phyloP scores from a whole-genome alignment of 2,113 vertebrate species.

The Nothocercus nigrocapillus region DNA sequence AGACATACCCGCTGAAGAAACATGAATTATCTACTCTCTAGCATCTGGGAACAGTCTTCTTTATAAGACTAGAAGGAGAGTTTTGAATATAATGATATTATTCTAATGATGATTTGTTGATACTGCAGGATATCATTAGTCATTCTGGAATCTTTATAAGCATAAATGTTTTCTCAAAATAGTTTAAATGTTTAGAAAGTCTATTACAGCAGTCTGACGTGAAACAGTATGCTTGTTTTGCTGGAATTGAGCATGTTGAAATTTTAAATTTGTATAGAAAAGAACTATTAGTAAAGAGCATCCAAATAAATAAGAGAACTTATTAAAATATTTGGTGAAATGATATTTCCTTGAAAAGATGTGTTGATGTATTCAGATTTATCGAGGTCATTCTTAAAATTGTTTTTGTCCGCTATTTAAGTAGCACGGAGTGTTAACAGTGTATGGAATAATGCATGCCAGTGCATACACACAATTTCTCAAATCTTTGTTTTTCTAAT shows the following conservation, averaged over 20 bases:
- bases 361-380: not conserved
- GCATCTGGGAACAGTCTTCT: constrained; percentile 20
- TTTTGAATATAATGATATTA: constrained; percentile 38
- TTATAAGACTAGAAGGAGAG: constrained; percentile 7
- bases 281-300: not conserved
- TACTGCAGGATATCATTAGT: constrained; percentile 27
- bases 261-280: not conserved
- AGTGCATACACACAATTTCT: not conserved
- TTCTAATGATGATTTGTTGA: constrained; percentile 51
- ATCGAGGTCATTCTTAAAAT: not conserved
- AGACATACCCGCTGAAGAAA: constrained; percentile 16
- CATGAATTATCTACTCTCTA: not conserved
- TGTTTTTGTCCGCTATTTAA: not conserved
- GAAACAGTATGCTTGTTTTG: not conserved
- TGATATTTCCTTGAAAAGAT: not conserved
- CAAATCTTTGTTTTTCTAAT: not conserved
- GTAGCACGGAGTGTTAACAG: not conserved
- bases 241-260: not conserved
- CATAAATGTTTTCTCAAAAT: constrained; percentile 22
- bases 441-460: not conserved
- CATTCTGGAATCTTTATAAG: constrained; percentile 6
- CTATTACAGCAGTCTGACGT: not conserved
- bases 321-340: not conserved
- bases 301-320: not conserved
- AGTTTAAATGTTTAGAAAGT: constrained; percentile 40